Conservation (phyloP, 2,888 invertebrate genomes). For the Lycaena phlaeas region DNA sequence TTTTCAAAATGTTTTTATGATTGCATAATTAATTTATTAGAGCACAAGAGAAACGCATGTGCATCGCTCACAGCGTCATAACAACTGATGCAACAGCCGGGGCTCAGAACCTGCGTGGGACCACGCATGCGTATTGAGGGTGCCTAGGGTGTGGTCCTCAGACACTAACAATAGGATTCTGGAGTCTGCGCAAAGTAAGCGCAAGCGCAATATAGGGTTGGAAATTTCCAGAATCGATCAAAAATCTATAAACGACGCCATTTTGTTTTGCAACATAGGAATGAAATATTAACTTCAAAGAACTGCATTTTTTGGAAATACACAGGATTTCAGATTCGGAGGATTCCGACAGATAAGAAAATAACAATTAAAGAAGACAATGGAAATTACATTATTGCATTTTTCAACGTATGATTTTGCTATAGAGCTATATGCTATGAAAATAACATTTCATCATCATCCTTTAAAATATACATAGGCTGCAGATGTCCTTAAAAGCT, state of each 20-base stretch:
- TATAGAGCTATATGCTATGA: too few relatives aligned
- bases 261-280: not conserved
- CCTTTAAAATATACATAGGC: too few relatives aligned
- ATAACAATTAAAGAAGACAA: too few relatives aligned
- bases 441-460: too few relatives aligned
- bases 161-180: not conserved
- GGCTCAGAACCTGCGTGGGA: not conserved
- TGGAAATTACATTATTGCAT: too few relatives aligned
- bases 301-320: too few relatives aligned
- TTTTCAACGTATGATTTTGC: too few relatives aligned
- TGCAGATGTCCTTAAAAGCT: too few relatives aligned
- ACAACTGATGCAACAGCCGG: conserved; percentile 1
- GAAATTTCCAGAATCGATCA: conserved; percentile 3
- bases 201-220: not conserved
- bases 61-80: not conserved
- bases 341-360: too few relatives aligned
- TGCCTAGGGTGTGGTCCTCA: not conserved
- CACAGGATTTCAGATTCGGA: too few relatives aligned
- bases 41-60: conserved; percentile 1
- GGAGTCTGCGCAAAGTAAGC: conserved; percentile 1
- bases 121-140: not conserved
- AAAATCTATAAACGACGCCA: not conserved
- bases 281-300: not conserved
- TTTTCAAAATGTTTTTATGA: too few relatives aligned
- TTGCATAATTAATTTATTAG: too few relatives aligned